Percentiles rank a stretch among this genome's conserved stretches.
phyloP scores from a whole-genome alignment of 2,888 invertebrate genomes.

The Acanthosepion pharaonis region DNA sequence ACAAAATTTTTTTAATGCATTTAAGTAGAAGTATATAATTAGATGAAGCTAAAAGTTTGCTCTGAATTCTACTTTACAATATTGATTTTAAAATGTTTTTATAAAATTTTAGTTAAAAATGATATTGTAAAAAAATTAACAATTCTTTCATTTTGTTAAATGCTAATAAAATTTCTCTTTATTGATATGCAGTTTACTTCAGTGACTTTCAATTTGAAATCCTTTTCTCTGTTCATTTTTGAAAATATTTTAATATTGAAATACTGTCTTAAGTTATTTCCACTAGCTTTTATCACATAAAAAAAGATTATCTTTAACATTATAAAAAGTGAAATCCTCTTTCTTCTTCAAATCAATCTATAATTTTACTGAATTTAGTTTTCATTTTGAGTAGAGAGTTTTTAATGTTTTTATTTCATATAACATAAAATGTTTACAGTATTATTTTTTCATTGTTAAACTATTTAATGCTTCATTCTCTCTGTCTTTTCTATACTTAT shows the following conservation, averaged over 20 bases:
- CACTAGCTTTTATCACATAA: not conserved
- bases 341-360: not conserved
- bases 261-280: not conserved
- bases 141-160: not conserved
- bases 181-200: too few species aligned
- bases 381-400: not conserved
- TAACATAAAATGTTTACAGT: not conserved
- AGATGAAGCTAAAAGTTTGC: not conserved
- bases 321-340: not conserved
- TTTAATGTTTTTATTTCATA: not conserved
- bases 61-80: not conserved
- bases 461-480: not conserved
- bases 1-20: not conserved
- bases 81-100: not conserved
- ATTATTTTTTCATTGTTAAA: too few species aligned
- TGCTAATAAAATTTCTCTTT: not conserved
- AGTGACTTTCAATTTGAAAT: not conserved
- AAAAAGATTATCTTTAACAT: not conserved
- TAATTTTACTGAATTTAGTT: not conserved
- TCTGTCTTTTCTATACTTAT: not conserved
- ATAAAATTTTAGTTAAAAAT: not conserved
- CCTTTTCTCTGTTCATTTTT: not conserved
- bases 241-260: not conserved
- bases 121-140: not conserved
- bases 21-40: not conserved